Evolutionary conservation across 2,113 vertebrate species (phyloP).

Genomic region (Copsychus sechellarum): DNA sequence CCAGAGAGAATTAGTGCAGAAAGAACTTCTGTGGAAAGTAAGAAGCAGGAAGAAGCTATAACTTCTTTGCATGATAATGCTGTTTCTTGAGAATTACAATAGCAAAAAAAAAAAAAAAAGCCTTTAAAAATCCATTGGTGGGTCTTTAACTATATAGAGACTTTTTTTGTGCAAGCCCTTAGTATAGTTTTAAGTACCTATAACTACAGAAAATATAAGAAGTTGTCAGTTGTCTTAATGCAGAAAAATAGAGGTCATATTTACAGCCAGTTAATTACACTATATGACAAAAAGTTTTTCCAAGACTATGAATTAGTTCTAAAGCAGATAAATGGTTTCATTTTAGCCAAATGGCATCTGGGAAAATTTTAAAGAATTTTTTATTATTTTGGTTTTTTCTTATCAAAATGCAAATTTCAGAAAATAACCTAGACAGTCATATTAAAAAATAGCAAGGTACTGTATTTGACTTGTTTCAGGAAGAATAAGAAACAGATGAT

Average conservation of each 20-base stretch:
- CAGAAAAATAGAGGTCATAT: background rate
- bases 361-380: background rate
- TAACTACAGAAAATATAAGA: background rate
- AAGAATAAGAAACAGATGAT: slow-evolving; percentile 40
- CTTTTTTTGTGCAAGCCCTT: background rate
- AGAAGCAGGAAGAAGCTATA: background rate
- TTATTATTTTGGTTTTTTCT: background rate
- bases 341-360: background rate
- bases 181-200: background rate
- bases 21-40: background rate
- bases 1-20: background rate
- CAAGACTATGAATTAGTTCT: background rate
- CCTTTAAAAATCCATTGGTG: background rate
- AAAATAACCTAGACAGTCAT: slow-evolving; percentile 27
- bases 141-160: background rate
- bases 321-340: background rate
- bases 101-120: background rate
- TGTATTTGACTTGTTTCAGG: slow-evolving; percentile 41
- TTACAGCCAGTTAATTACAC: background rate
- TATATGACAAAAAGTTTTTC: background rate
- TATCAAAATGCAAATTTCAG: slow-evolving; percentile 1
- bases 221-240: background rate
- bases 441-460: slow-evolving; percentile 44
- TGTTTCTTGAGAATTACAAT: background rate
- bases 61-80: background rate